phyloP scores from a whole-genome alignment of 1,140 invertebrate species.

The Neodiprion pinetum region DNA sequence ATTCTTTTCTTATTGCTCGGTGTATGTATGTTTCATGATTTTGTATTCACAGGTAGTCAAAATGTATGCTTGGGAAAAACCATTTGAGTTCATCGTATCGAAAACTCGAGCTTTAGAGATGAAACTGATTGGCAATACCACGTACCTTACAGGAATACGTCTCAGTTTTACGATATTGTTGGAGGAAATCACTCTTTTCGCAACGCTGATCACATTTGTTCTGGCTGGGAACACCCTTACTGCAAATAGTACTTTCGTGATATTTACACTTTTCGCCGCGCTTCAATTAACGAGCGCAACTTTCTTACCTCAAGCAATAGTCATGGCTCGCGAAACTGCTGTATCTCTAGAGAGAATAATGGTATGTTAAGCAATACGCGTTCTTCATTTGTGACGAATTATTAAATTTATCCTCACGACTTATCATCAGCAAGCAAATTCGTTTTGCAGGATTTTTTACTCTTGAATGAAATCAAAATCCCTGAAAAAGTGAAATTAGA shows the following conservation, averaged over 20 bases:
- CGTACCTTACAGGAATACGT: slow-evolving; percentile 76
- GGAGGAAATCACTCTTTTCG: slow-evolving; percentile 76
- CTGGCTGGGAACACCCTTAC: slow-evolving; percentile 71
- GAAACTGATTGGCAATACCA: slow-evolving; percentile 69
- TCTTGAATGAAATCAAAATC: slow-evolving; percentile 65
- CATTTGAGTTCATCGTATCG: slow-evolving; percentile 68
- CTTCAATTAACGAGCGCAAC: slow-evolving; percentile 70
- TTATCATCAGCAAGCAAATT: slow-evolving; percentile 11
- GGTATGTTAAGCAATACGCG: slow-evolving; percentile 29
- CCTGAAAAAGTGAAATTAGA: background rate
- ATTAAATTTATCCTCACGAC: background rate
- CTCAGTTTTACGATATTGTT: slow-evolving; percentile 74
- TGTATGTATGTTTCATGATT: background rate
- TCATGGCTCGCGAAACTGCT: slow-evolving; percentile 69
- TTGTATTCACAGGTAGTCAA: slow-evolving; percentile 70
- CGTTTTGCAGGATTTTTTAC: slow-evolving; percentile 66
- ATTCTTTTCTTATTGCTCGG: no score
- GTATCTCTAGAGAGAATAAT: slow-evolving; percentile 71
- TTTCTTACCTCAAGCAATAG: slow-evolving; percentile 76
- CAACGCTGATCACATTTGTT: slow-evolving; percentile 75
- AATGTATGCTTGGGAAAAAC: slow-evolving; percentile 82
- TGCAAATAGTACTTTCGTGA: slow-evolving; percentile 67
- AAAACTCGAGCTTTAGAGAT: slow-evolving; percentile 69
- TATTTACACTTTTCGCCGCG: slow-evolving; percentile 77
- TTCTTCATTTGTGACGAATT: no score